These are phyloP conservation scores for Danaus melanippus DNA, from an alignment of 1,140 invertebrate genomes.

Conservation along the genomic window DNA sequence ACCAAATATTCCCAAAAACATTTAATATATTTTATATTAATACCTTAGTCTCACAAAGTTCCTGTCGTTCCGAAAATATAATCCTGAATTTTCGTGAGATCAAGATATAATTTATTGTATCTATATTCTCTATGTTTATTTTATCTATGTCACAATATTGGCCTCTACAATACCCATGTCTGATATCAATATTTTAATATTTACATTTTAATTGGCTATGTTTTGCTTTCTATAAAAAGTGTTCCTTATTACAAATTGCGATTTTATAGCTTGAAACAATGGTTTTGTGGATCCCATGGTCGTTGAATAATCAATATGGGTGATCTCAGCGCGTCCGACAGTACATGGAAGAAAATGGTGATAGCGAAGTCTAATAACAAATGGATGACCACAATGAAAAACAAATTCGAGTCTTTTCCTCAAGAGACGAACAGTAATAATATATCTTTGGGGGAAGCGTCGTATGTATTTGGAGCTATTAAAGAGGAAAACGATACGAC, in stretches of 20 bases:
- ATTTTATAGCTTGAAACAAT: slow-evolving; percentile 29
- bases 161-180: no score
- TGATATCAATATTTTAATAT: no score
- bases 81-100: no score
- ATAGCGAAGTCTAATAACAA: slow-evolving; percentile 58
- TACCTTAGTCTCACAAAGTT: no score
- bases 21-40: no score
- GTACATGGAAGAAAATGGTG: slow-evolving; percentile 65
- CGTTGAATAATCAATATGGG: slow-evolving; percentile 66
- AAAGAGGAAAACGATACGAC: slow-evolving; percentile 31
- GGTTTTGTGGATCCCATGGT: slow-evolving; percentile 60
- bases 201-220: no score
- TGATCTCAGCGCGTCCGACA: slow-evolving; percentile 48
- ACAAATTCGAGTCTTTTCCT: slow-evolving; percentile 18
- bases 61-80: no score
- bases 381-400: slow-evolving; percentile 53
- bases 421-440: slow-evolving; percentile 25
- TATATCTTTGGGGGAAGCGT: slow-evolving; percentile 26
- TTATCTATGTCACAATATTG: no score
- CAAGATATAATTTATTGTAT: no score
- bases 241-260: background rate
- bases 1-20: no score
- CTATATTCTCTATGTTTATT: no score
- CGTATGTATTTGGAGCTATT: slow-evolving; percentile 17
- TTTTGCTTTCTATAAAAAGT: no score